Conservation (phyloP, 1,140 invertebrate species). For the Metopolophium dirhodum region DNA sequence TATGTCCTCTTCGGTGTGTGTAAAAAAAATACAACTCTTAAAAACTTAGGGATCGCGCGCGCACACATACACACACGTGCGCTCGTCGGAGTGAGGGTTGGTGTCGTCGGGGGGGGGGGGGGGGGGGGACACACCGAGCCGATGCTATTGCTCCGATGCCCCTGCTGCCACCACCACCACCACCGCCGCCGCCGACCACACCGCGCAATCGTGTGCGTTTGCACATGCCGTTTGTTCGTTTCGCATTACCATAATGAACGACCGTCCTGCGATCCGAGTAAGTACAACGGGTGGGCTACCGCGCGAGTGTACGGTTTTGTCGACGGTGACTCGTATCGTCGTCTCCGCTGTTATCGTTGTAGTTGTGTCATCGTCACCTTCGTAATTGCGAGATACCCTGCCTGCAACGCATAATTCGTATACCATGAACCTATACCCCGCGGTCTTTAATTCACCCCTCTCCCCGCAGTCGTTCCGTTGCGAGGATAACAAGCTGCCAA, state of each 20-base stretch:
- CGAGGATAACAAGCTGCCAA: background rate
- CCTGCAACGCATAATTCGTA: background rate
- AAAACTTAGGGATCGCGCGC: background rate
- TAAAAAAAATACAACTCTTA: slow-evolving; percentile 26
- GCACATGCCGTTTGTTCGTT: slow-evolving; percentile 30
- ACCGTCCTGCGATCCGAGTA: background rate
- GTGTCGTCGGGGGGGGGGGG: background rate
- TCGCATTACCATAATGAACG: slow-evolving; percentile 41
- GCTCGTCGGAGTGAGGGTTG: background rate
- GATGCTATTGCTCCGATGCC: background rate
- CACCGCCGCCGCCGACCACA: background rate
- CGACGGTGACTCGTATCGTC: background rate
- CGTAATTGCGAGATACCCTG: background rate
- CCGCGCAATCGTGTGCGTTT: background rate
- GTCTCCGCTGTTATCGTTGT: background rate
- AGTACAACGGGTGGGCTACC: background rate
- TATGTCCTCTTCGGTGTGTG: background rate
- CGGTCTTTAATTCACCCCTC: background rate
- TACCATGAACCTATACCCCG: background rate
- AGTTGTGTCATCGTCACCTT: background rate
- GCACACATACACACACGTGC: background rate
- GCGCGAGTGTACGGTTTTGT: no score
- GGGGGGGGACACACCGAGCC: background rate
- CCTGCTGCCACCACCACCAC: background rate
- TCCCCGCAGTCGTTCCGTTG: background rate